Evolutionary conservation across 2,888 invertebrate species (phyloP), one percentile per base, ranked within the genome.

Genomic region (Mimas tiliae): DNA sequence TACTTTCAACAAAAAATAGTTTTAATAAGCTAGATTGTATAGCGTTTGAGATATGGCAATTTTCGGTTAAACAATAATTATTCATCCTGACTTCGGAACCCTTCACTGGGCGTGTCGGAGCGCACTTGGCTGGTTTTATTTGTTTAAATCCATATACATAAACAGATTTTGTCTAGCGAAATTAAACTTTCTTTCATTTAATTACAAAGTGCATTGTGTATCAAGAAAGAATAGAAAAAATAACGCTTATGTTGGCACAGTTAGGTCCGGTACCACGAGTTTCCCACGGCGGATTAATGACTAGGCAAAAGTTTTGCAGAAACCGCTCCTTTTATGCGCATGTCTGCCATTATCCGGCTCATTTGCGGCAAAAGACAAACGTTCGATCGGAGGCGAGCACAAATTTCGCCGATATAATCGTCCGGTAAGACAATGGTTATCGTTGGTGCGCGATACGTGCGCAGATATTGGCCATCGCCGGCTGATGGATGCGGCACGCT

Each of bases 401-500:
- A 90, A 91, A 90, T 90, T 90, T 90, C 82, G 86, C 89, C 85
- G 93, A 93, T 93, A 90, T 85, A 87, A 93, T 93, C 91, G 83
- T 81, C 76, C 81, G 71, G 82, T 86, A 87, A 89, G 86, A 89
- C 89, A 89, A 89, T 89, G 89, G 90, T 90, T 91, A 92, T 91
- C 92, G 85, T 81, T 81, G 81, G 83, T 71, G 78, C 79, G 81
- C 86, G 91, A 91, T 91, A 87, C 88, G 79, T 83, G 77, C 77
- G 47, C 77, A 82, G 91, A 91, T 90, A 90, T 78, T 73, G 81
- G 75, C 74, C 77, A 79, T 77, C 78, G 76, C 66, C 77, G 76
- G 75, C 90, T 91, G 93, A 93, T 91, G 93, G 92, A 93, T 87
- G 91, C 89, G 82, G 93, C 93, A 92, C 92, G 93, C 88, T 87